phyloP scores from a whole-genome alignment of 2,113 vertebrate genomes.

The Oenanthe melanoleuca region DNA sequence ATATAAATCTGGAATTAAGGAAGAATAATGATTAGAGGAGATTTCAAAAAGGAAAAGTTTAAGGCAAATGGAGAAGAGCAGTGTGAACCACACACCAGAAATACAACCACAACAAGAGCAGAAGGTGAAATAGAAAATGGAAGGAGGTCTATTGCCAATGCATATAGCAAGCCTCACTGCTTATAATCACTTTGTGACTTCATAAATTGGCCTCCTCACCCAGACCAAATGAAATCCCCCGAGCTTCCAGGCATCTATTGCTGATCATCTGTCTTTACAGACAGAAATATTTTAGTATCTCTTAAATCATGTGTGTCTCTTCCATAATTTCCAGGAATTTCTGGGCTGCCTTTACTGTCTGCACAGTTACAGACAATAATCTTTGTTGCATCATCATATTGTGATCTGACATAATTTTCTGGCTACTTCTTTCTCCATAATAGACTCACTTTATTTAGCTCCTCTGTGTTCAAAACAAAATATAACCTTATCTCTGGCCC shows the following conservation, averaged over 20 bases:
- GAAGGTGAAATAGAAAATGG: background rate
- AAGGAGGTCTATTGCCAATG: background rate
- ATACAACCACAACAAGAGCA: background rate
- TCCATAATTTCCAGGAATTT: background rate
- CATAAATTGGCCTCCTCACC: background rate
- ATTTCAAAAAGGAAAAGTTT: background rate
- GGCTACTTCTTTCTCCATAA: background rate
- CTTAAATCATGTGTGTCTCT: background rate
- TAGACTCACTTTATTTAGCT: background rate
- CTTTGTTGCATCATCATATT: background rate
- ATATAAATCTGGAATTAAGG: background rate
- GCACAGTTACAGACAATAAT: background rate
- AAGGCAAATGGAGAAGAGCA: background rate
- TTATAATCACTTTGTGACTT: background rate
- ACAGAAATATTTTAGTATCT: background rate
- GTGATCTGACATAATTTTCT: background rate
- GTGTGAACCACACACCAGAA: background rate
- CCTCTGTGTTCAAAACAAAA: background rate
- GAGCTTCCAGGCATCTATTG: background rate
- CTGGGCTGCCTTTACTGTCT: background rate
- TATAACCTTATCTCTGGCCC: background rate
- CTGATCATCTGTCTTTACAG: background rate
- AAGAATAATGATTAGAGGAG: background rate
- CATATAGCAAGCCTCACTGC: fast-evolving
- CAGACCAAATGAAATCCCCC: background rate